Base-by-base conservation (phyloP, 2,797 vertebrate genomes). In the Aldrovandia affinis region DNA sequence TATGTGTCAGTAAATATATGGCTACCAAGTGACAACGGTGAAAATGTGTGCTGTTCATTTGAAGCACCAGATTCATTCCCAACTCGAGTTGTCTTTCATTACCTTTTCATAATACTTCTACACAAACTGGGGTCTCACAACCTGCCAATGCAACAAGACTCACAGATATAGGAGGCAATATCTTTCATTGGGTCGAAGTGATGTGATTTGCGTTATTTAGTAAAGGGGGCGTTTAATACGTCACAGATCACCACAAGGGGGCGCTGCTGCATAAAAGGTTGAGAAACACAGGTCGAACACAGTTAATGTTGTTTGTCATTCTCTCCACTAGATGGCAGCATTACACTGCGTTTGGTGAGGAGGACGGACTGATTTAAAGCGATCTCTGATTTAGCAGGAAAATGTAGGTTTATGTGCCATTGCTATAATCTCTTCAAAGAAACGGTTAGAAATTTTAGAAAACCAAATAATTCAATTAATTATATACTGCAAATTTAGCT, bases 321-420 rank as follows among this genome's bases (percentile, higher is more conserved):
- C 77, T 81, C 8, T 75, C 84, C 88, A 89, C 88, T 86, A 89
- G 90, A 89, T 88, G 89, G 88, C 84, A 82, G 15, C 18, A 61
- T 33, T 55, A 57, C 57, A 9, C 47, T 20, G 78, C 57, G 78
- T 80, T 55, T 30, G 39, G 30, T 73, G 25, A 77, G 3, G 73
- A 22, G 6, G 1, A 20, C 42, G 47, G 47, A 2, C 22, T 77
- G n/a, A 70, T 47, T 44, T n/a, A n/a, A 44, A 2, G 1, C 4
- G 9, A 75, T 44, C 36, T 70, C 18, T 36, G 3, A 77, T 39
- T 47, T 44, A 2, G 10, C 73, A 77, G 20, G 73, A 7, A 77
- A 77, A 77, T 22, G 22, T 20, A n/a, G 73, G 73, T 77, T 44
- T 77, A 47, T 44, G 73, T 42, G 73, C 25, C 8, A 47, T 5